Conservation (phyloP, 2,113 vertebrate genomes). For the Heterotilapia buettikoferi region DNA sequence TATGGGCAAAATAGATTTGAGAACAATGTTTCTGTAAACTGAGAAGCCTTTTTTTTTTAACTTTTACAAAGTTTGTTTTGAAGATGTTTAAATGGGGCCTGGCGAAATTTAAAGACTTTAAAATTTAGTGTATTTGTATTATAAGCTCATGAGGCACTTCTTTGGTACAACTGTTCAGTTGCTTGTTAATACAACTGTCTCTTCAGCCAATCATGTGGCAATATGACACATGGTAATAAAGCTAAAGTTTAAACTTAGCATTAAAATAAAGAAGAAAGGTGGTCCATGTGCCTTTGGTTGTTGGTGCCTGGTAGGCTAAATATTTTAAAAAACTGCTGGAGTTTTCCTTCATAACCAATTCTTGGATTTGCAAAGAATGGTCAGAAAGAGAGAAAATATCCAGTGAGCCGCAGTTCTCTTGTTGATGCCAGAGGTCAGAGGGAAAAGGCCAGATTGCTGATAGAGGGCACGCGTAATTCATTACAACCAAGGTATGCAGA, state of each 20-base stretch:
- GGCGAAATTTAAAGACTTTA: not conserved
- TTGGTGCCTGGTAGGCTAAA: not conserved
- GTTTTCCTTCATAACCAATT: not conserved
- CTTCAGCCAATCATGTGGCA: not conserved
- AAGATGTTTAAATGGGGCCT: not conserved
- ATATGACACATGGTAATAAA: not conserved
- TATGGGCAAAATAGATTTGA: not conserved
- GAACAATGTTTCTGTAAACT: not conserved
- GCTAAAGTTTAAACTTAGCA: not conserved
- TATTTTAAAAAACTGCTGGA: not conserved
- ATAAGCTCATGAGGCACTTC: not conserved
- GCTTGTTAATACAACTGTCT: not conserved
- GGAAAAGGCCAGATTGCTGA: not conserved
- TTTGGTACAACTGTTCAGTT: not conserved
- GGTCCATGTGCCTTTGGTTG: not conserved
- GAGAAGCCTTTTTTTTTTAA: not conserved
- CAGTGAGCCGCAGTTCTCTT: not conserved
- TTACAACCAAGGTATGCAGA: not conserved
- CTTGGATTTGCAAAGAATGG: not conserved
- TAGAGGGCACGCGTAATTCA: not conserved
- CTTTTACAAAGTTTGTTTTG: not conserved
- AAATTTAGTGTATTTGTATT: not conserved
- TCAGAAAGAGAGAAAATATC: not conserved
- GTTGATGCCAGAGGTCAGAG: not conserved
- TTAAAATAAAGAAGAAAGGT: not conserved